These are phyloP conservation scores for Allobates femoralis DNA, from an alignment of 2,797 vertebrate species.

Conservation along the genomic window DNA sequence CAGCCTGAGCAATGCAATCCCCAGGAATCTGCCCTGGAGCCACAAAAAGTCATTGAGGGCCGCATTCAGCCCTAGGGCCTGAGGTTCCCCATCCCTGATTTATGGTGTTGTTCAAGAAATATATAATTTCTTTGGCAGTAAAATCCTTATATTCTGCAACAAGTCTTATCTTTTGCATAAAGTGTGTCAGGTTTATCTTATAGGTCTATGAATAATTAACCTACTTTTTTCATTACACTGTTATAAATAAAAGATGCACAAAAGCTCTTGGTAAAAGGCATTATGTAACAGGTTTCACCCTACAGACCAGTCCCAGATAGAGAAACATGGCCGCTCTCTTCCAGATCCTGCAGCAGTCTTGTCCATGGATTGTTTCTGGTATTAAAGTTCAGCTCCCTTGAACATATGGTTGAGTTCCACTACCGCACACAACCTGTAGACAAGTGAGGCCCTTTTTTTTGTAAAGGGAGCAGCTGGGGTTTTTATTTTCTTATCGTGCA, in stretches of 20 bases:
- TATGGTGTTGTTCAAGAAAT: background rate
- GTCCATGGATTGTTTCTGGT: no score
- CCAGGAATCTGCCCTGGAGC: no score
- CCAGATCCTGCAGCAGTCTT: background rate
- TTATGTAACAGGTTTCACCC: background rate
- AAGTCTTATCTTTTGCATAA: background rate
- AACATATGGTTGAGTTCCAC: no score
- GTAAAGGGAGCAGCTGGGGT: no score
- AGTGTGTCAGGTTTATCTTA: background rate
- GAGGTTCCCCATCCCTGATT: no score
- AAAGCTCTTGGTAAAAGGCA: background rate
- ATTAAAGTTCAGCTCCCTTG: no score
- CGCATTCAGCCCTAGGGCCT: no score
- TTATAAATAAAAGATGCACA: background rate
- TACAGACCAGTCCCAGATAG: background rate
- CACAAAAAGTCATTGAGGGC: no score
- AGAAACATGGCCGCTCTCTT: background rate
- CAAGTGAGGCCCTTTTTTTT: no score
- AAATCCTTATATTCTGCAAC: background rate
- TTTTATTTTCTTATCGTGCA: no score
- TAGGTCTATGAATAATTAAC: background rate
- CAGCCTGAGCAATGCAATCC: no score
- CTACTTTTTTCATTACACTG: background rate
- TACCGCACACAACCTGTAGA: no score
- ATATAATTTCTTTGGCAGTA: background rate